phyloP scores from a whole-genome alignment of 2,113 vertebrate species.

The Paramisgurnus dabryanus region DNA sequence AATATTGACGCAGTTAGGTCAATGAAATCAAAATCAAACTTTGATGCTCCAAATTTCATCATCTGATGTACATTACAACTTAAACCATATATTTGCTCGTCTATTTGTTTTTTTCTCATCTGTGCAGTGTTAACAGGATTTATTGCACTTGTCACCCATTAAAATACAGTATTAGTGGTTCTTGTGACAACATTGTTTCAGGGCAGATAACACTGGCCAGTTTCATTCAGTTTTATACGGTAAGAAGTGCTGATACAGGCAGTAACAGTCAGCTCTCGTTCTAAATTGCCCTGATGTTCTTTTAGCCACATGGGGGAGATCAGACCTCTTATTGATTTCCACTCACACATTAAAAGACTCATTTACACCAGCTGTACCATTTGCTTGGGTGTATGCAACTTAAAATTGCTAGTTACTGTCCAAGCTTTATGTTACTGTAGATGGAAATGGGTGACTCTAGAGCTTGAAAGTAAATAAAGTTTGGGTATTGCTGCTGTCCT shows the following conservation, averaged over 20 bases:
- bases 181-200: background rate
- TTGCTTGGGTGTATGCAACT: slow-evolving; percentile 4
- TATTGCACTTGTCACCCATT: background rate
- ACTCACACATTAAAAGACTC: slow-evolving; percentile 45
- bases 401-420: background rate
- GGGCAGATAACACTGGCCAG: slow-evolving; percentile 8
- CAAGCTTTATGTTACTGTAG: too few species aligned
- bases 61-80: slow-evolving; percentile 2
- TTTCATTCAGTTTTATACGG: slow-evolving; percentile 9
- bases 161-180: background rate
- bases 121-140: background rate
- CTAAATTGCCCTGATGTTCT: slow-evolving; percentile 29
- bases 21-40: too few species aligned
- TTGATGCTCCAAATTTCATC: too few species aligned
- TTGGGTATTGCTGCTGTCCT: background rate
- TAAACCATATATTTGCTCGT: background rate
- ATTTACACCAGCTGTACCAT: slow-evolving; percentile 40
- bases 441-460: background rate
- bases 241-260: slow-evolving; percentile 25
- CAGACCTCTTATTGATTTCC: slow-evolving; percentile 51
- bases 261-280: slow-evolving; percentile 39
- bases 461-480: background rate
- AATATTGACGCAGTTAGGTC: too few species aligned
- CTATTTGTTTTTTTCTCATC: background rate
- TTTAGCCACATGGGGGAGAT: slow-evolving; percentile 29